Conservation (phyloP, 2,888 invertebrate species). For the Agonopterix subpropinquella region DNA sequence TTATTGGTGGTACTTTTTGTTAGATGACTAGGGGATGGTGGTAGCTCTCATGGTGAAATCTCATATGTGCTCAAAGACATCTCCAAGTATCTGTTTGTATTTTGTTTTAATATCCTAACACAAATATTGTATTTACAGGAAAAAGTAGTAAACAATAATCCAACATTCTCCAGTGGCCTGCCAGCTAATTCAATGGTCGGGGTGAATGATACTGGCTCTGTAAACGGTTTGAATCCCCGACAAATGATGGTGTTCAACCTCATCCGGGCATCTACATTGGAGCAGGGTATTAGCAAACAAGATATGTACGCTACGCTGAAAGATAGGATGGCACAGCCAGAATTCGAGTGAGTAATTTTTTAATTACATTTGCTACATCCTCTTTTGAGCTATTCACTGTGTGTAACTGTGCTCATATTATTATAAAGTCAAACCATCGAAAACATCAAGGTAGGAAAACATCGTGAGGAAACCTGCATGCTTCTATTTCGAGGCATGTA, state of each 20-base stretch:
- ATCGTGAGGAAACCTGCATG: no score
- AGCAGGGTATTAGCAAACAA: conserved; percentile 67
- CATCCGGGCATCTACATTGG: conserved; percentile 57
- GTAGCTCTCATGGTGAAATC: no score
- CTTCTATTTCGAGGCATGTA: no score
- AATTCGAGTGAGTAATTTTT: conserved; percentile 62
- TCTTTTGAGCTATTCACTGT: no score
- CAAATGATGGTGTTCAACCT: conserved; percentile 69
- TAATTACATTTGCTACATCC: not conserved
- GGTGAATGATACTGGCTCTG: conserved; percentile 44
- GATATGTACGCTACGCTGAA: conserved; percentile 62
- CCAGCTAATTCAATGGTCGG: conserved; percentile 66
- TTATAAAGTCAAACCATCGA: no score
- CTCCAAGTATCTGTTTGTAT: no score
- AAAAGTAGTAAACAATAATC: conserved; percentile 38
- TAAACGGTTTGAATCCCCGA: conserved; percentile 61
- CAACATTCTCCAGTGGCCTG: conserved; percentile 38
- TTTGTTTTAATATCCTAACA: not conserved
- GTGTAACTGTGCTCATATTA: no score
- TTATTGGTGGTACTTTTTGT: no score
- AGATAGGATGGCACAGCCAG: conserved; percentile 60
- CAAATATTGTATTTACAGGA: conserved; percentile 32
- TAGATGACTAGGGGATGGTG: no score
- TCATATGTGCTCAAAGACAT: no score
- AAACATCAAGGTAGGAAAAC: no score